Base-by-base conservation (phyloP, 2,113 vertebrate species). In the Heteronetta atricapilla region DNA sequence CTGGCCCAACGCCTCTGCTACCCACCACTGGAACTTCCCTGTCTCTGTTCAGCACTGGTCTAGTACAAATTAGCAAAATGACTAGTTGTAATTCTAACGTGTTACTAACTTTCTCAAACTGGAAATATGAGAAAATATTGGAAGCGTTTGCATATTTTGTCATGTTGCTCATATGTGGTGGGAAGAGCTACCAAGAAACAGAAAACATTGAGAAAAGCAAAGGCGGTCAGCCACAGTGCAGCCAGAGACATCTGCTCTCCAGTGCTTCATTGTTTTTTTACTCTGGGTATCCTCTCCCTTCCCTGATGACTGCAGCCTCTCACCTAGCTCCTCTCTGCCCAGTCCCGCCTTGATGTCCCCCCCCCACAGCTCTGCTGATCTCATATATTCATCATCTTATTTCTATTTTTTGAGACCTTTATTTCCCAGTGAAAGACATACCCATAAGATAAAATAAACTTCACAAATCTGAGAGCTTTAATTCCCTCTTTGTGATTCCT, bases 51-150 rank as follows among this genome's bases (percentile, higher is more conserved):
- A 34, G 38, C 1, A 4, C 48, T 29, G 46, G 42, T 36, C 14
- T 23, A 34, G 74, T 33, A 29, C 34, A n/a, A 28, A 26, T 9
- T 23, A 59, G 25, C 53, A 50, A 29, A 50, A n/a, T 7, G 29
- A 3, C 48, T 55, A 5, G 0, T 2, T 73, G 38, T 36, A 11
- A 7, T 46, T 48, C 56, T 58, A 23, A 17, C 21, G 25, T 0
- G 52, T 18, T 33, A 26, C 44, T 60, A 0, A 52, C 56, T 70
- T 66, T 55, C 22, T 94, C 55, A n/a, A 29, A 20, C 13, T 77
- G 50, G 34, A 93, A 92, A 50, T 28, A 15, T 0, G 18, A 66
- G 5, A 38, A 70, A 72, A 79, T 17, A 28, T 36, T 86, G 64
- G 90, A 60, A 87, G 77, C 38, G 8, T 2, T 78, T 58, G n/a